phyloP scores from a whole-genome alignment of 2,797 vertebrate genomes.

The Pipistrellus pygmaeus region DNA sequence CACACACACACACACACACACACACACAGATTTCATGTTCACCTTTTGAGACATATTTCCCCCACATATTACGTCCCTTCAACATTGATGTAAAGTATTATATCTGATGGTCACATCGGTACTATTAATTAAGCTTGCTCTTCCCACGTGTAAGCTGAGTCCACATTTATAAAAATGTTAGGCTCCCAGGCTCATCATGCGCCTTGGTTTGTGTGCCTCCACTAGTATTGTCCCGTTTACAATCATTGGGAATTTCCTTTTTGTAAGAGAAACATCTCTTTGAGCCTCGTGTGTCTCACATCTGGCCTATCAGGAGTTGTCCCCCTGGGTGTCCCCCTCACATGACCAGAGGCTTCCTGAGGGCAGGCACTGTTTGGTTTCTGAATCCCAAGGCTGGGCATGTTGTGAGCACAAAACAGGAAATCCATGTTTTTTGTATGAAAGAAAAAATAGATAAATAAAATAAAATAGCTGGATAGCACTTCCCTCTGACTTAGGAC shows the following conservation, averaged over 20 bases:
- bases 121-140: neutral
- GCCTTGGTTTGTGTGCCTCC: neutral
- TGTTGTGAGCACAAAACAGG: neutral
- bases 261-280: neutral
- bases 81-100: neutral
- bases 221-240: neutral
- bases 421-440: neutral
- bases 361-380: neutral
- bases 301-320: neutral
- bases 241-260: neutral
- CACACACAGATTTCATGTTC: neutral
- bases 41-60: neutral
- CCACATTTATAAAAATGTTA: neutral
- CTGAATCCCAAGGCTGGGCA: neutral
- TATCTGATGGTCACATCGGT: neutral
- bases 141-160: neutral
- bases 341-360: neutral
- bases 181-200: neutral
- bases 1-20: neutral
- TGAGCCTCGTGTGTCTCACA: neutral
- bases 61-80: neutral
- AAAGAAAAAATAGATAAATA: neutral
- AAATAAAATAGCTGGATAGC: neutral
- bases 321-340: neutral
- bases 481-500: neutral